A percentile compares a stretch with the other conserved stretches of the same genome.
These are phyloP conservation scores for Cercocebus atys DNA, from an alignment of 2,113 vertebrate genomes.

Conservation along the genomic window DNA sequence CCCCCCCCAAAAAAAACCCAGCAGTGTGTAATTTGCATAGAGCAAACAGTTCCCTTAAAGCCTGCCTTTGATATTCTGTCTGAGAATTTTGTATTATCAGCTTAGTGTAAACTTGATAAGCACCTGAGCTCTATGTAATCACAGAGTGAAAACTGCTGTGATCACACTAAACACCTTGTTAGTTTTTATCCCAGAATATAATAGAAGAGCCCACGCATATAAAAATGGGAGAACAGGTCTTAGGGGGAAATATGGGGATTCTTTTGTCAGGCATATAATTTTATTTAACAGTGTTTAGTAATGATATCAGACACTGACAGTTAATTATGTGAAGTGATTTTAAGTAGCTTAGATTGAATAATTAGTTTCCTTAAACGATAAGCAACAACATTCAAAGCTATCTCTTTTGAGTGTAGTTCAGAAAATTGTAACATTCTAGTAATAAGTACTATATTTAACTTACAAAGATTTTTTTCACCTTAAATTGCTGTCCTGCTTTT, in stretches of 20 bases:
- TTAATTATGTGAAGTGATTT: constrained; percentile 59
- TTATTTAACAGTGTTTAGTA: constrained; percentile 49
- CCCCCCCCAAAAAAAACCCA: neutral
- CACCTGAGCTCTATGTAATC: neutral
- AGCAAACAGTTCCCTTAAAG: neutral
- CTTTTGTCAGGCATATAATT: constrained; percentile 35
- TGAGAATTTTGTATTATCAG: neutral
- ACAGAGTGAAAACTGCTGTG: neutral
- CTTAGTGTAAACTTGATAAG: neutral
- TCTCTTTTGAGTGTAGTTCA: neutral
- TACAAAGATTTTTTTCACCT: neutral
- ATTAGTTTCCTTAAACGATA: constrained; percentile 59
- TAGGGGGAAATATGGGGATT: neutral
- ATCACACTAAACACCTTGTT: neutral
- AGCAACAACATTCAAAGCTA: neutral
- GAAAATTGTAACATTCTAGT: neutral
- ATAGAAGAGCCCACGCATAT: neutral
- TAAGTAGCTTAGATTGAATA: constrained; percentile 44
- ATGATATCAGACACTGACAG: constrained; percentile 24
- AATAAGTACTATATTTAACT: neutral
- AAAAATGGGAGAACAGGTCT: neutral
- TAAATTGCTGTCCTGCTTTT: neutral
- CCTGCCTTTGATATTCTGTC: neutral
- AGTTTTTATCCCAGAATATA: neutral
- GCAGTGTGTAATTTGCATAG: neutral